phyloP scores from a whole-genome alignment of 2,797 vertebrate genomes.

The Cryptoblepharus egeriae region DNA sequence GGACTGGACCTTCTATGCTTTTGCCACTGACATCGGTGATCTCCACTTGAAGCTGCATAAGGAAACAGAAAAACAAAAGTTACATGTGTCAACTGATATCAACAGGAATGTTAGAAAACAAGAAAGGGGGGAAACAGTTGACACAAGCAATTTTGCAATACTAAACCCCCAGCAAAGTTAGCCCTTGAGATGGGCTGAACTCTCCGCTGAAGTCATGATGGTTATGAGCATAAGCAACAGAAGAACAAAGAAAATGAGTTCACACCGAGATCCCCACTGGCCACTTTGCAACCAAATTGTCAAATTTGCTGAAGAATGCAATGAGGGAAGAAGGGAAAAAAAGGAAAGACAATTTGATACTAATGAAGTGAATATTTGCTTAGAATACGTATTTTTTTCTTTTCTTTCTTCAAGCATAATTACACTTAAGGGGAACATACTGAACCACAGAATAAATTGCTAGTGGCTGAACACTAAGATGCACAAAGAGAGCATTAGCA shows the following conservation, averaged over 20 bases:
- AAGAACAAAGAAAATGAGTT: conserved; percentile 35
- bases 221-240: background rate
- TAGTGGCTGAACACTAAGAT: conserved; percentile 28
- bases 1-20: conserved; percentile 85
- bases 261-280: background rate
- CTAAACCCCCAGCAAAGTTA: conserved; percentile 23
- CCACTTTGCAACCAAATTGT: conserved; percentile 55
- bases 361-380: conserved; percentile 32
- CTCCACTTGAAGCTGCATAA: conserved; percentile 84
- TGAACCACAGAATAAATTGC: conserved; percentile 37
- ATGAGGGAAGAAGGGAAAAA: background rate
- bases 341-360: background rate
- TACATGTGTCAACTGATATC: conserved; percentile 25
- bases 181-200: conserved; percentile 1
- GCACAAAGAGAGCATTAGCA: background rate
- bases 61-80: conserved; percentile 25
- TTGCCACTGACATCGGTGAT: conserved; percentile 82
- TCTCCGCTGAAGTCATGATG: conserved; percentile 24
- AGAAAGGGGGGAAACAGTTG: conserved; percentile 6
- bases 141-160: conserved; percentile 24
- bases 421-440: conserved; percentile 36
- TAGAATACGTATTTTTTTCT: conserved; percentile 15
- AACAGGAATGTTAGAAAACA: conserved; percentile 16
- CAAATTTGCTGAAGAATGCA: conserved; percentile 36
- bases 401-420: conserved; percentile 44